A percentile compares a stretch with the other conserved stretches of the same genome.
phyloP scores from a whole-genome alignment of 2,888 invertebrate genomes.

The Alviniconcha strummeri region DNA sequence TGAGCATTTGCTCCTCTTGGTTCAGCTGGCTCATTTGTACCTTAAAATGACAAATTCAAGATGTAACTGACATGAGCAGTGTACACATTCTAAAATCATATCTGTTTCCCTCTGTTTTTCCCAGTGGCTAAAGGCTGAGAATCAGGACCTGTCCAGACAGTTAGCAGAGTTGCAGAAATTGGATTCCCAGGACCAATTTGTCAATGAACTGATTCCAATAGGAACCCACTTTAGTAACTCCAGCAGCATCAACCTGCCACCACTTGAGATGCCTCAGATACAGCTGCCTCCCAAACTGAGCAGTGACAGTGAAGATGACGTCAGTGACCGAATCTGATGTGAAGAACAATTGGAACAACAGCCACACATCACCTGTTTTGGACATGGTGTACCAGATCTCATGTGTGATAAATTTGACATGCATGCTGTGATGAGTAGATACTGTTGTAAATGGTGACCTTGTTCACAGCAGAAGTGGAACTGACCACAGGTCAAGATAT shows the following conservation, averaged over 20 bases:
- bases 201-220: neutral
- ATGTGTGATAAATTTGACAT: too few species aligned
- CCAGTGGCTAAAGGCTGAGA: constrained; percentile 44
- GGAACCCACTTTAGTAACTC: neutral
- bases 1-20: too few species aligned
- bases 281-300: constrained; percentile 10
- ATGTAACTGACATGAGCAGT: neutral
- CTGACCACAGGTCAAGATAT: too few species aligned
- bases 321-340: constrained; percentile 20
- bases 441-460: too few species aligned
- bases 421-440: too few species aligned
- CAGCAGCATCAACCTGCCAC: constrained; percentile 75
- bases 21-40: too few species aligned
- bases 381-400: too few species aligned
- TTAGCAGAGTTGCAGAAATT: constrained; percentile 32
- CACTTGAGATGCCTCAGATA: constrained; percentile 78
- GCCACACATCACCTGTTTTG: too few species aligned
- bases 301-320: constrained; percentile 23
- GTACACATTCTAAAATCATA: neutral
- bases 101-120: neutral
- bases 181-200: neutral
- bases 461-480: too few species aligned
- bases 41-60: too few species aligned
- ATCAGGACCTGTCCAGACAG: constrained; percentile 45
- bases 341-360: too few species aligned